phyloP scores from a whole-genome alignment of 2,113 vertebrate species.

The Dicaeum eximium region DNA sequence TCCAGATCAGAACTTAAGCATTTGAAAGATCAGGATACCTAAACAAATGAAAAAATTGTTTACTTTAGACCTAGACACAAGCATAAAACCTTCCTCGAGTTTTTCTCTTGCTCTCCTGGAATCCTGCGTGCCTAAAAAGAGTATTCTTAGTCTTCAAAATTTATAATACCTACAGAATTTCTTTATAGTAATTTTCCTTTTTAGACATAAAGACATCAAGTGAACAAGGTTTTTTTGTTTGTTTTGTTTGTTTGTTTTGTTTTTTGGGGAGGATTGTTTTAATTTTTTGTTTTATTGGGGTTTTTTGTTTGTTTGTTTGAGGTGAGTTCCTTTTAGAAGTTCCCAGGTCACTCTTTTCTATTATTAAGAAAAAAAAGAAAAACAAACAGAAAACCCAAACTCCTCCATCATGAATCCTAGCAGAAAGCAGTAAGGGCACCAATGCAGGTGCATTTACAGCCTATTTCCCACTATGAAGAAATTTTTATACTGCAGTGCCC shows the following conservation, averaged over 20 bases:
- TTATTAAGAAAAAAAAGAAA: not conserved
- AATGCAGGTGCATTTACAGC: not conserved
- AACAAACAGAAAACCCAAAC: rapidly evolving
- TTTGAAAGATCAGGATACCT: not conserved
- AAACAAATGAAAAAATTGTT: not conserved
- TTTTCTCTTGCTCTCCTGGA: not conserved
- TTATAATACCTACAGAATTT: not conserved
- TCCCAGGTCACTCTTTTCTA: not conserved
- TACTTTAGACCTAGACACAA: not conserved
- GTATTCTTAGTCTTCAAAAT: not conserved
- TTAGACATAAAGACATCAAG: not conserved
- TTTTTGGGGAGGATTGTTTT: not conserved
- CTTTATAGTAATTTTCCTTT: not conserved
- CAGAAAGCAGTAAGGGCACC: not conserved
- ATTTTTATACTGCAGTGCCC: not conserved
- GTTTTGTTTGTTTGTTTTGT: not conserved
- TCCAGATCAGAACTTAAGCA: not conserved
- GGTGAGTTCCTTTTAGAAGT: not conserved
- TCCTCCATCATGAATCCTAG: not conserved
- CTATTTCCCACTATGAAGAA: not conserved
- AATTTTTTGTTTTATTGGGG: not conserved
- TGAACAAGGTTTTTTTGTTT: not conserved
- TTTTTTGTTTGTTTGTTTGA: not conserved
- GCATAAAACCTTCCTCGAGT: not conserved
- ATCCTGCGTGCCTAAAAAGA: not conserved